Base-by-base conservation (phyloP, 2,113 vertebrate species). In the Echinops telfairi region DNA sequence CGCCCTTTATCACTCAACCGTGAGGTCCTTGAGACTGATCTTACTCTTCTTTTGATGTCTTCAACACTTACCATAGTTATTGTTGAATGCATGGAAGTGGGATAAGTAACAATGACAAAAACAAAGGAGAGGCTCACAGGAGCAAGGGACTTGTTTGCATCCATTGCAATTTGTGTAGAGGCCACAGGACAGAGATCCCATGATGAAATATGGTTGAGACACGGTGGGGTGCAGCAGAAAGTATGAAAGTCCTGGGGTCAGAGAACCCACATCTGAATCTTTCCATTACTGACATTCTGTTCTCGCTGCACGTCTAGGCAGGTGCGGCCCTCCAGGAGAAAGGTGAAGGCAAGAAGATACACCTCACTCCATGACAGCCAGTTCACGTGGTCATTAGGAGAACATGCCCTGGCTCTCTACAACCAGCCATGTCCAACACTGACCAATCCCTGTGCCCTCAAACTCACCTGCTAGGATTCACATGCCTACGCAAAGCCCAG, bases 1-100 rank as follows among this genome's bases (percentile, higher is more conserved):
- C 27, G 40, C 43, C 36, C 20, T 70, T 27, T 64, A 2, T 83
- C 23, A 29, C 66, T 64, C 15, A 53, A 93, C 57, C 64, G 22
- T 57, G 71, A 82, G 53, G 77, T 88, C n/a, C 19, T 83, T 25
- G 40, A 83, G 71, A 79, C 62, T 86, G 58, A 83, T 89, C 33
- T 87, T 29, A 77, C 8, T 77, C 23, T 33, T 78, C 76, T 78
- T 81, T 89, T 29, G 22, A 19, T 57, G 31, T 75, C 11, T 84
- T 12, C 14, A 77, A 64, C 31, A 77, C 27, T 79, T 87, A 64
- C 8, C n/a, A 22, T 17, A 77, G 22, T 83, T 84, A 25, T 78
- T 93, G 76, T 9, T 93, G 66, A 70, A 20, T 70, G 58, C 77
- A 27, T 71, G 27, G 22, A 36, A 4, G 33, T 36, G 16, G n/a